Conservation (phyloP, 2,113 vertebrate species). For the Fulmarus glacialis region DNA sequence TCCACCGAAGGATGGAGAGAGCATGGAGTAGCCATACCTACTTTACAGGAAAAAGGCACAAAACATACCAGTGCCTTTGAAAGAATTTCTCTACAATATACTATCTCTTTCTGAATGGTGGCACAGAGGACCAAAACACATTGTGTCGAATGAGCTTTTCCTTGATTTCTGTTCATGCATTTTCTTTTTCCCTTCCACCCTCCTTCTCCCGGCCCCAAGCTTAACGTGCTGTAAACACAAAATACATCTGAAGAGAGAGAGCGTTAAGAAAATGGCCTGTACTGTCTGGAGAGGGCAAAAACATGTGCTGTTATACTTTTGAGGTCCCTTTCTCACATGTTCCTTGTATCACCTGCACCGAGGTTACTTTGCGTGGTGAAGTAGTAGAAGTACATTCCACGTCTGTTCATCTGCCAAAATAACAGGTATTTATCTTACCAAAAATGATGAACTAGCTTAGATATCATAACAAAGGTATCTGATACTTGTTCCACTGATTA, state of each 20-base stretch:
- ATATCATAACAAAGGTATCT: not conserved
- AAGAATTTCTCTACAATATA: not conserved
- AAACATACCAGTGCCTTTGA: not conserved
- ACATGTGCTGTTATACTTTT: not conserved
- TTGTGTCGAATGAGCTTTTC: accelerated
- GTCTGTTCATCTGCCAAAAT: not conserved
- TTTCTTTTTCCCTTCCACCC: not conserved
- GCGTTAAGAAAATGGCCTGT: not conserved
- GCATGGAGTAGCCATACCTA: not conserved
- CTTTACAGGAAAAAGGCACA: not conserved
- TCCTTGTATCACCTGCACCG: not conserved
- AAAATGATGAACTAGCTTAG: not conserved
- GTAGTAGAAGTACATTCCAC: not conserved
- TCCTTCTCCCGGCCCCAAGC: accelerated
- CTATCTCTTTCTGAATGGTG: not conserved
- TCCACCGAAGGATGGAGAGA: not conserved
- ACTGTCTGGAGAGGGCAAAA: not conserved
- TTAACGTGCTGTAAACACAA: not conserved
- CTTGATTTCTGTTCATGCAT: not conserved
- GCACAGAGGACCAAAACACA: not conserved
- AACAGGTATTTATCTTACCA: not conserved
- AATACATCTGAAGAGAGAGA: not conserved
- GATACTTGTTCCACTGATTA: not conserved
- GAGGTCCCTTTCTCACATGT: not conserved
- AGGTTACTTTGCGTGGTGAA: not conserved